Base-by-base conservation (phyloP, 2,888 invertebrate species). In the Diachrysia chrysitis region DNA sequence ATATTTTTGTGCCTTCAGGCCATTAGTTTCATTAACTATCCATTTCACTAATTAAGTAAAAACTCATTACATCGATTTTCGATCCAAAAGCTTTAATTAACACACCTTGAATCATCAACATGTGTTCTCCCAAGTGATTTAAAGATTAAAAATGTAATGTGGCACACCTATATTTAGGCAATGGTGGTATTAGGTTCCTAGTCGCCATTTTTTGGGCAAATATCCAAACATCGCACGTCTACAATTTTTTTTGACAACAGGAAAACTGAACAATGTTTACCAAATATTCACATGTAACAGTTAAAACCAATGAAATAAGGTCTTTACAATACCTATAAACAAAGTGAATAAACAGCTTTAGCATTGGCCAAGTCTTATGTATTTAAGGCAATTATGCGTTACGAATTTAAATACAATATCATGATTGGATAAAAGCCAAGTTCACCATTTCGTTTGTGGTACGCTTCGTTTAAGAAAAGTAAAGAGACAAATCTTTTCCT, bases 351-450 rank as follows among this genome's bases (percentile, higher is more conserved):
- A 42, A 1, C 42, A 16, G 16, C n/a, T 42, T n/a, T n/a, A 42
- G n/a, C n/a, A 42, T 42, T 42, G n/a, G 42, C 42, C 42, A 42
- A 42, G 42, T 53, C 58, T 32, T 58, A 35, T 65, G 29, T 61
- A 65, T 64, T 64, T 65, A 66, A 66, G 61, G 32, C 58, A 54
- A 71, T 63, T 57, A 58, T 60, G 66, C 62, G 72, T 76, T 54
- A 32, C 58, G 66, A 76, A 76, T 73, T 73, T 71, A 57, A 73
- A 76, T 54, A 76, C 17, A 10, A 12, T 53, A 65, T 59, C 48
- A 42, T 71, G 21, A 48, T 66, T 73, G 77, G 77, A 72, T 42
- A n/a, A 21, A 32, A 42, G 59, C 73, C 73, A 73, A 32, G 21
- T 1, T 17, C 4, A 53, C 58, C 58, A 75, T 63, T 76, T 76